phyloP scores from a whole-genome alignment of 2,888 invertebrate genomes.

The Diogma glabrata region DNA sequence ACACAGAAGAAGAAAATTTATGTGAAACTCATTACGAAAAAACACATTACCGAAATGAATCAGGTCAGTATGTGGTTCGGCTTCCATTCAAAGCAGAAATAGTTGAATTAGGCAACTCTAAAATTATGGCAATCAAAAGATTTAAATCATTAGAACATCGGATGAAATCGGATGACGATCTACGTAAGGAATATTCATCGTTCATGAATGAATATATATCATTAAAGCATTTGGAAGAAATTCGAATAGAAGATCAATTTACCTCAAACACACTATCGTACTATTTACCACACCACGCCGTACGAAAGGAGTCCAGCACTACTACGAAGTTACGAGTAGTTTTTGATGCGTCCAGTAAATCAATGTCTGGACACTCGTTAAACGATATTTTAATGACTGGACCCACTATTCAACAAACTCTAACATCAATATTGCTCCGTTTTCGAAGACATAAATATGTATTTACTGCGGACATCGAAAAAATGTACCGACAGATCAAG shows the following conservation, averaged over 20 bases:
- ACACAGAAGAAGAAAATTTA: not conserved
- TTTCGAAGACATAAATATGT: too few species aligned
- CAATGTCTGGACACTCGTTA: too few species aligned
- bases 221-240: not conserved
- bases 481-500: too few species aligned
- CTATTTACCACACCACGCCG: not conserved
- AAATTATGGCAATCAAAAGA: not conserved
- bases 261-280: too few species aligned
- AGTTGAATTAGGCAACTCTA: not conserved
- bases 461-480: too few species aligned
- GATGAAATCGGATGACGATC: not conserved
- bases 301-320: not conserved
- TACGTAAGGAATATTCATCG: not conserved
- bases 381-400: too few species aligned
- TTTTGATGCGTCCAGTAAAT: not conserved
- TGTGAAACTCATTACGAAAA: not conserved
- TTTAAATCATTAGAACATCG: not conserved
- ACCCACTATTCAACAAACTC: too few species aligned
- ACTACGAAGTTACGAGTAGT: not conserved
- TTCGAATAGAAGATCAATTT: too few species aligned
- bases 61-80: not conserved
- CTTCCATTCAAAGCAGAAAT: not conserved
- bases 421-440: too few species aligned
- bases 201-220: not conserved
- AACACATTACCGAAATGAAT: not conserved